These are phyloP conservation scores for Lacerta viridis DNA, from an alignment of 2,797 vertebrate genomes.

Conservation along the genomic window DNA sequence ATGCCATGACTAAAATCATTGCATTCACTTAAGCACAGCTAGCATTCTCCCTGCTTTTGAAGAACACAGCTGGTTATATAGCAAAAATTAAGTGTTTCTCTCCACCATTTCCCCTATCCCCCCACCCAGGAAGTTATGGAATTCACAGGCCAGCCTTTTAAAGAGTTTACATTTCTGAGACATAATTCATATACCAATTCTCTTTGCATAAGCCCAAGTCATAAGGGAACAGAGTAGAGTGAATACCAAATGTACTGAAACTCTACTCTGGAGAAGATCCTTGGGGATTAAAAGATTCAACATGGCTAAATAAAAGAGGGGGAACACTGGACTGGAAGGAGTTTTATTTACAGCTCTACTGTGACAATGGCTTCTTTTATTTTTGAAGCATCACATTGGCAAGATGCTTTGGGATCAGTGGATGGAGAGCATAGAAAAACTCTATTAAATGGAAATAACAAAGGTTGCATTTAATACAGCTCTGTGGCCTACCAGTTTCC, in stretches of 20 bases:
- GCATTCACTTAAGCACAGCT: background rate
- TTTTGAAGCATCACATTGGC: background rate
- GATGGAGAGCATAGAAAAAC: background rate
- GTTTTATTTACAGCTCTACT: slow-evolving; percentile 10
- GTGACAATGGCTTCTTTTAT: background rate
- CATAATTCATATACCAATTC: background rate
- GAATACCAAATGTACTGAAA: background rate
- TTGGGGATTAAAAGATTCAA: slow-evolving; percentile 7
- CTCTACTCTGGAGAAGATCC: background rate
- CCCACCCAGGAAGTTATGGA: background rate
- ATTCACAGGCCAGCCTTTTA: background rate
- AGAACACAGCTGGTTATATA: background rate
- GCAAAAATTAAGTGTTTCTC: background rate
- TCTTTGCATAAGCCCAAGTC: background rate
- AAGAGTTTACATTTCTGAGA: background rate
- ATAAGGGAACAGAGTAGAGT: background rate
- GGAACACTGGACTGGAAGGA: background rate
- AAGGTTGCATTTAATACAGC: background rate
- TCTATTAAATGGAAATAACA: background rate
- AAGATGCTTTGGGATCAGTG: background rate
- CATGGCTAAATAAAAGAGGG: background rate
- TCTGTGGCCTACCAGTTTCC: background rate
- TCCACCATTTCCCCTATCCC: background rate
- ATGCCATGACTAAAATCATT: background rate
- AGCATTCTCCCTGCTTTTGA: background rate